Evolutionary conservation across 1,140 invertebrate species (phyloP), one percentile per base, ranked within the genome.

Genomic region (honey bee (Apis mellifera)): DNA sequence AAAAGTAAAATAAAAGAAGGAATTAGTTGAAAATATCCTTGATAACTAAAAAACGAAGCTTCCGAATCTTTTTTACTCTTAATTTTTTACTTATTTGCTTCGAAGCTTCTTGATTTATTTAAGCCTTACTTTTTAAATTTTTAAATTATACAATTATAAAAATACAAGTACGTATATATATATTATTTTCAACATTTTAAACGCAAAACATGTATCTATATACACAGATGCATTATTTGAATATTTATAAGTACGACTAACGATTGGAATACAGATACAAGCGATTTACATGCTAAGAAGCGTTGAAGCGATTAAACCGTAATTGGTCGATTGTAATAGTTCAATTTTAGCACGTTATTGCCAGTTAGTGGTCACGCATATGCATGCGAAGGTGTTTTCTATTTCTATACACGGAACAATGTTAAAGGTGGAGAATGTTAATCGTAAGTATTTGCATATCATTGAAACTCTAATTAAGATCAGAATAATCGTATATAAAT

Each of bases 351-450:
- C 62, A 42, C 64, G 64, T 26, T 26, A 17, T 48, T 48, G 48
- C 32, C 11, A 54, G 74, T 76, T 76, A 54, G 26, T 12, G 26
- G 19, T 52, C 74, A 65, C 48, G 50, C 50, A 42, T 65, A 65
- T 65, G 60, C 48, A n/a, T 52, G 23, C 23, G 52, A 65, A 64
- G 21, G 3, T 65, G 7, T 64, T 26, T 52, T 62, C 23, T 74
- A 62, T 5, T 50, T 50, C 59, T 65, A 65, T 54, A 11, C 50
- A 19, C 19, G n/a, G 4, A 54, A 19, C 26, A 21, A 19, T 13
- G 4, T 52, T 54, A 26, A 32, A 54, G 23, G 26, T 17, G 9
- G 23, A 52, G 60, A 32, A 23, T 65, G 32, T 76, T 64, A 65
- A 52, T 65, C 23, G 23, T 65, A 26, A 52, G 64, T 54, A 26